These are phyloP conservation scores for Lochmaea capreae DNA, from an alignment of 2,888 invertebrate genomes.

Conservation along the genomic window DNA sequence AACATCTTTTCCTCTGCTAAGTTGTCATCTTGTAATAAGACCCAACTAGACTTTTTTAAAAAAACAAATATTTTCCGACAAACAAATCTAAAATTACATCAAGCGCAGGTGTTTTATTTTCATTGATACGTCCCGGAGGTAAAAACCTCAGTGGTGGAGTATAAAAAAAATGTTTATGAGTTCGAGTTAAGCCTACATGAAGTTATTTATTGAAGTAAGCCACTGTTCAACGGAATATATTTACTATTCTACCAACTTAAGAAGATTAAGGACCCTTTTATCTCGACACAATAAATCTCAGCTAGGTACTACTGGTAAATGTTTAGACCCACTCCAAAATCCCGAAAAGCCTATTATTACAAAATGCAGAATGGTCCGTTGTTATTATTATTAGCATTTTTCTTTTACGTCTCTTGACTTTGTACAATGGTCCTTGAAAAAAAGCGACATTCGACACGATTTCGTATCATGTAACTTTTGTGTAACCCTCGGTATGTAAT, in stretches of 20 bases:
- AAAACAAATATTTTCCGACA: constrained; percentile 38
- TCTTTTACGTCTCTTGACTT: constrained; percentile 47
- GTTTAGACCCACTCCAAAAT: constrained; percentile 48
- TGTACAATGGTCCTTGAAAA: constrained; percentile 45
- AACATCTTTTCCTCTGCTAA: constrained; percentile 20
- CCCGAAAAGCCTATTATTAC: constrained; percentile 46
- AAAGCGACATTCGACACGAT: constrained; percentile 49
- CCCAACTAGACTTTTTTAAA: constrained; percentile 30
- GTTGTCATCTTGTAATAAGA: constrained; percentile 20
- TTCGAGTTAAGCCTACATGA: too few relatives aligned
- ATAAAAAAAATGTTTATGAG: background rate
- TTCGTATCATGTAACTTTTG: constrained; percentile 43
- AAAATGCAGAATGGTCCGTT: constrained; percentile 44
- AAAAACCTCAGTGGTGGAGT: background rate
- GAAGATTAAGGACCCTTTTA: constrained; percentile 52
- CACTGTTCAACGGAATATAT: constrained; percentile 8
- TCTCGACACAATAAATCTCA: constrained; percentile 51
- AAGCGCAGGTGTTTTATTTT: constrained; percentile 32
- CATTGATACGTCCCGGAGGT: constrained; percentile 10
- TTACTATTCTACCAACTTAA: constrained; percentile 38
- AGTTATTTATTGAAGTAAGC: background rate
- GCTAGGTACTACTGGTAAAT: constrained; percentile 44
- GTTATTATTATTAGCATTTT: constrained; percentile 46
- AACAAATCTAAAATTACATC: constrained; percentile 40
- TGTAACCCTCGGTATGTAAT: constrained; percentile 45